Evolutionary conservation across 2,888 invertebrate genomes (phyloP).

Genomic region (Xanthia togata): DNA sequence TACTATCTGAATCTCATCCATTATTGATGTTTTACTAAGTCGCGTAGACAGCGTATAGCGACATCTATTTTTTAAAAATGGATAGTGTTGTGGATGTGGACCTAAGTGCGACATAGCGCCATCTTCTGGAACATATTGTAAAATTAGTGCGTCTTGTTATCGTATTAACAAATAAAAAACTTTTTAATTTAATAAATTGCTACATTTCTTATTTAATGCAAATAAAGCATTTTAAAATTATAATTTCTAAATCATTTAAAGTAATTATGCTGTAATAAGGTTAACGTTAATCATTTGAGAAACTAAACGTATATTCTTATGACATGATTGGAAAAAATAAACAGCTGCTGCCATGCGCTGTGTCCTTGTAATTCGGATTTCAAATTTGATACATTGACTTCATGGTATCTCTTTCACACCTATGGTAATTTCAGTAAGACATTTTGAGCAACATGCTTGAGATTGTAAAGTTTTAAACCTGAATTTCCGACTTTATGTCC

Average conservation of each 20-base stretch:
- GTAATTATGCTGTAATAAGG: too few relatives aligned
- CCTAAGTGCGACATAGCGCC: slow-evolving; percentile 5
- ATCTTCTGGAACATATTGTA: slow-evolving; percentile 20
- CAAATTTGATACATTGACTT: slow-evolving; percentile 36
- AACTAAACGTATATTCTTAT: slow-evolving; percentile 56
- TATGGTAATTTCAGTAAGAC: slow-evolving; percentile 2
- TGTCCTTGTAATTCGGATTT: slow-evolving; percentile 41
- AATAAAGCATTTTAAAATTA: background rate
- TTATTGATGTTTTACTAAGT: background rate
- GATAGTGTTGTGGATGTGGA: background rate
- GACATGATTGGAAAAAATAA: slow-evolving; percentile 54
- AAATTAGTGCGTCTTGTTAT: slow-evolving; percentile 22
- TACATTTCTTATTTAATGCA: rapidly evolving
- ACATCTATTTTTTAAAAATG: slow-evolving; percentile 32
- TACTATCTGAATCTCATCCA: background rate
- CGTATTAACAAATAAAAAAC: background rate
- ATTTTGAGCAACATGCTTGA: slow-evolving; percentile 35
- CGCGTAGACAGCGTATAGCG: background rate
- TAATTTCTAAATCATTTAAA: too few relatives aligned
- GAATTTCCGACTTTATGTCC: slow-evolving; percentile 17
- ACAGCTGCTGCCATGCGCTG: slow-evolving; percentile 62
- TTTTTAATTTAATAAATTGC: background rate
- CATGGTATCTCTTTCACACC: slow-evolving; percentile 56
- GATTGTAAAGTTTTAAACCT: slow-evolving; percentile 15
- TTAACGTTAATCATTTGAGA: background rate